phyloP scores from a whole-genome alignment of 2,888 invertebrate genomes.

The Thecocarcelia acutangulata region DNA sequence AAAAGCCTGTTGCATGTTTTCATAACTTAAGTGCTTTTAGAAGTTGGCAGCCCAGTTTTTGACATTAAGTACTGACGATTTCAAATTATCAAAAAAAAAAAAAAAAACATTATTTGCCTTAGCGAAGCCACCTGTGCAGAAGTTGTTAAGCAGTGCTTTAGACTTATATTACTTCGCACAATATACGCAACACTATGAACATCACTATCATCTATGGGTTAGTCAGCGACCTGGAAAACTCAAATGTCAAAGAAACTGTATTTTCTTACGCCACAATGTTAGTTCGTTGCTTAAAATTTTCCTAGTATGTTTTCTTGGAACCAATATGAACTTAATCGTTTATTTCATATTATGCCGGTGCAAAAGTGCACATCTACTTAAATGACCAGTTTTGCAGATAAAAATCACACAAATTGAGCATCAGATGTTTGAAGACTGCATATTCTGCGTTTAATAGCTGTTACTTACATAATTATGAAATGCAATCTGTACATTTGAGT shows the following conservation, averaged over 20 bases:
- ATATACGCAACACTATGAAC: no score
- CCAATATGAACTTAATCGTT: background rate
- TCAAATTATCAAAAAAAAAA: no score
- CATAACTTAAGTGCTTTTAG: no score
- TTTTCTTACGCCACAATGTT: background rate
- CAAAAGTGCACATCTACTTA: background rate
- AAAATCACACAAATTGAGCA: background rate
- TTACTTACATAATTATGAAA: background rate
- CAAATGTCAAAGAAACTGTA: slow-evolving; percentile 20
- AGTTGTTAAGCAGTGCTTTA: no score
- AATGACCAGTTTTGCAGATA: background rate
- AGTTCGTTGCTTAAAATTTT: slow-evolving; percentile 28
- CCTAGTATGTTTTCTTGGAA: slow-evolving; percentile 24
- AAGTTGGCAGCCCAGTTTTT: no score
- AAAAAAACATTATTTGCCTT: no score
- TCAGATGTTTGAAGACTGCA: slow-evolving; percentile 1
- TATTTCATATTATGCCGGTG: background rate
- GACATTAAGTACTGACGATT: no score
- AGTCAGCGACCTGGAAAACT: slow-evolving; percentile 64
- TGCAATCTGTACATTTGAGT: no score
- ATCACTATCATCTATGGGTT: no score
- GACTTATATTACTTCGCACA: no score
- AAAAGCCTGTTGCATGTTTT: no score
- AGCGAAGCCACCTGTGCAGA: no score
- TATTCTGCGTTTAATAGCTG: background rate